phyloP scores from a whole-genome alignment of 1,140 invertebrate genomes.

The Drosophila nebulosa region DNA sequence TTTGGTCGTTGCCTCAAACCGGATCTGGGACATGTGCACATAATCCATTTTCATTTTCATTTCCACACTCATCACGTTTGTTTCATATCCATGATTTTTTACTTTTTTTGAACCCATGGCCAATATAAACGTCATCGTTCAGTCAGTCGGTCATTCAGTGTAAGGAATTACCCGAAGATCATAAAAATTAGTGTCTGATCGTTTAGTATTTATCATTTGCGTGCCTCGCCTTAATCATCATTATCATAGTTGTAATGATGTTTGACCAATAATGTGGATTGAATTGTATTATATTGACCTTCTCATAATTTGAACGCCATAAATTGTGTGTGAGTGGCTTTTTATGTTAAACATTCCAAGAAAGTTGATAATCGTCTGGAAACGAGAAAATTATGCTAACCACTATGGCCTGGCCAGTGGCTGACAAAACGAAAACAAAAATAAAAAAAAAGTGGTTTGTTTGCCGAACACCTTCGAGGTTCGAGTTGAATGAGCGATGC shows the following conservation, averaged over 20 bases:
- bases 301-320: conserved; percentile 26
- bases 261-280: conserved; percentile 55
- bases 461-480: conserved; percentile 52
- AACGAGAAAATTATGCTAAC: conserved; percentile 68
- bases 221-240: conserved; percentile 21
- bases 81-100: conserved; percentile 22
- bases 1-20: conserved; percentile 58
- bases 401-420: conserved; percentile 5
- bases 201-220: conserved; percentile 16
- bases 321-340: conserved; percentile 51
- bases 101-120: conserved; percentile 54
- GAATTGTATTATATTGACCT: conserved; percentile 64
- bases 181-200: conserved; percentile 52
- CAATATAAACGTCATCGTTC: conserved; percentile 44
- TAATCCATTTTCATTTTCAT: conserved; percentile 35
- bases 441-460: conserved; percentile 11
- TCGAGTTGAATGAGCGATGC: conserved; percentile 11
- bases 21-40: conserved; percentile 48
- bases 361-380: conserved; percentile 60
- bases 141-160: conserved; percentile 27
- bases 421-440: background rate
- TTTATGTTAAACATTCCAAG: conserved; percentile 75
- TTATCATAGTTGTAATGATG: conserved; percentile 48
- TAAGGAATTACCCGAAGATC: conserved; percentile 74
- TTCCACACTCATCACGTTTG: background rate